Percentiles rank a stretch among this genome's conserved stretches.
Conservation (phyloP, 2,113 vertebrate genomes). For the Lophura nycthemera region DNA sequence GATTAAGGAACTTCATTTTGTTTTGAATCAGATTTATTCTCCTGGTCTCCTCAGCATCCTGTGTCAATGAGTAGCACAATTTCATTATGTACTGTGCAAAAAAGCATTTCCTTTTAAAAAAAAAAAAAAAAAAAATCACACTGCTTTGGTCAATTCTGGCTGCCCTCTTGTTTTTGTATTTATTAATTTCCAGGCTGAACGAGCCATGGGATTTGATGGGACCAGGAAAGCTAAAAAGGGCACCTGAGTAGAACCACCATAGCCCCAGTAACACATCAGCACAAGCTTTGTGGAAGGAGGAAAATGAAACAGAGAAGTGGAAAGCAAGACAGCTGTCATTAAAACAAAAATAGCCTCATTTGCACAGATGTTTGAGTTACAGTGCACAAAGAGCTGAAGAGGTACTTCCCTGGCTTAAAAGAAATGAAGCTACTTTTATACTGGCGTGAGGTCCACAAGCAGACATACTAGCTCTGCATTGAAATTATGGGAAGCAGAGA, state of each 20-base stretch:
- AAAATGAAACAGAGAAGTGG: neutral
- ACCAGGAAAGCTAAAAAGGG: neutral
- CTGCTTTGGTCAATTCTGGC: neutral
- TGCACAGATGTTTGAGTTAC: neutral
- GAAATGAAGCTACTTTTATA: neutral
- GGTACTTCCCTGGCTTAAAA: neutral
- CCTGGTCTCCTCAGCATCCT: constrained; percentile 45
- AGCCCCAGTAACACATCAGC: neutral
- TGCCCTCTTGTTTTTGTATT: neutral
- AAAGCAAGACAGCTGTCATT: neutral
- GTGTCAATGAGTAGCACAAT: neutral
- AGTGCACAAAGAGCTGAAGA: neutral
- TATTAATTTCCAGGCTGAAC: neutral
- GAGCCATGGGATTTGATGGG: neutral
- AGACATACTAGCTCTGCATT: neutral
- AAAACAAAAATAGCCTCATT: neutral
- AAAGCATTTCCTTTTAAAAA: constrained; percentile 9
- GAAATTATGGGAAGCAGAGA: neutral
- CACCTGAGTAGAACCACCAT: neutral
- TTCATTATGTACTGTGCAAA: constrained; percentile 30
- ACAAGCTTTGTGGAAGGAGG: neutral
- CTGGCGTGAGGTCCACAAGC: neutral
- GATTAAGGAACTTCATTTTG: neutral
- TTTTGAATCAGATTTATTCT: constrained; percentile 5
- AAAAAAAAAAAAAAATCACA: neutral